Evolutionary conservation across 2,888 invertebrate species (phyloP), one percentile per base, ranked within the genome.

Genomic region (Sinodicranocentrus sp.): DNA sequence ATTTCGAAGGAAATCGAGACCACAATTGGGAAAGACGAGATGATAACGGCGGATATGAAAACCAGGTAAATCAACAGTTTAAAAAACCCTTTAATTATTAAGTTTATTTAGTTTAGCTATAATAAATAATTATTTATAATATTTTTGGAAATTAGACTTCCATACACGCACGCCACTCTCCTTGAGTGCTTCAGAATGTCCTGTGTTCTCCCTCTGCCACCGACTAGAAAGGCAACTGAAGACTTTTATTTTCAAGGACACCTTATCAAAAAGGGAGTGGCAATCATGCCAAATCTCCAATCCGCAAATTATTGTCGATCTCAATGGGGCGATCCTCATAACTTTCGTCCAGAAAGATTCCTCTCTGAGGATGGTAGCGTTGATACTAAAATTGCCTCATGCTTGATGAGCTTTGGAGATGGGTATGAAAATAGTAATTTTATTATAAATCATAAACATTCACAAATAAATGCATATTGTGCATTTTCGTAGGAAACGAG

Each of bases 341-440:
- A 26, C 17, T 70, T 70, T 28, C 25, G 70, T 15, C 70, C 70
- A 13, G 70, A 70, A 19, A 2, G 70, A 28, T 70, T 70, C 25
- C 44, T 70, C 15, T 54, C 17, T 8, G 6, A n/a, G 2, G 70
- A 70, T 2, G 70, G 25, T 1, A 54, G 8, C 1, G 28, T 70
- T 21, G 54, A 70, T 15, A 8, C 54, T 8, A 54, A 70, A 33
- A 19, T 54, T 1, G 70, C 25, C 15, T 15, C 1, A 8, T n/a
- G 17, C 8, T 8, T 70, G 2, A 1, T 44, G 6, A 17, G 44
- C 1, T 67, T 67, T 67, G 67, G 67, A 17, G 44, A n/a, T n/a
- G 2, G 67, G 67, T 67, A 33, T 6, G 3, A 6, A 44, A 67
- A 39, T 39, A 8, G 39, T 39, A 39, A 39, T 39, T 39, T 39